Base-by-base conservation (phyloP, 2,888 invertebrate genomes). In the Cephus pygmeus region DNA sequence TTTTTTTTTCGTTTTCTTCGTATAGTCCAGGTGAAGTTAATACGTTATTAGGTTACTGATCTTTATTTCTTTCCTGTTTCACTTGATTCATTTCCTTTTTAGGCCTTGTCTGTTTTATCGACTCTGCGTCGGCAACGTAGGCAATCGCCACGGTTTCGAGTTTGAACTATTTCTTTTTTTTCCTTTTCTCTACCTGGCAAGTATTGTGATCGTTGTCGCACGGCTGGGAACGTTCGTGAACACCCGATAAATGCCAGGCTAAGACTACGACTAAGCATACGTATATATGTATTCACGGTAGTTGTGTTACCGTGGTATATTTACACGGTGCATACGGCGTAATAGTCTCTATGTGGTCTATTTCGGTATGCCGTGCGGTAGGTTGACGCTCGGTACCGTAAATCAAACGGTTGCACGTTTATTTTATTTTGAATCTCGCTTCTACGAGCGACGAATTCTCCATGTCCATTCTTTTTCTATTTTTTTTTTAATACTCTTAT, bases 351-450 rank as follows among this genome's bases (percentile, higher is more conserved):
- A 81, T 81, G 79, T 84, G 83, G 83, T 87, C 87, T 89, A 89
- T 89, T 90, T 89, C 85, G 84, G 88, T 87, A 85, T 86, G 85
- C 85, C 83, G 85, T 82, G 84, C 86, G 89, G 88, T 86, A 86
- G 77, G 40, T 34, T 36, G 35, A 34, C 31, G 86, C 84, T 80
- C 83, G 85, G 84, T 81, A 82, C 86, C 87, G 87, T 89, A 90
- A 90, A 90, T 89, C 89, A 89, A 89, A 88, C 85, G 85, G 85
- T 84, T 84, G 79, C 82, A 81, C 82, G 83, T 88, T 88, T 87
- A 87, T 87, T 87, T 87, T 86, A 82, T 83, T 82, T 80, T 82
- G 81, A 83, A 82, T 81, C 81, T 81, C 81, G 77, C 79, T 71
- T 76, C 68, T 75, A 31, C 69, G 80, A 82, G 81, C 82, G 81